phyloP scores from a whole-genome alignment of 2,113 vertebrate genomes.

The Tupaia tana region DNA sequence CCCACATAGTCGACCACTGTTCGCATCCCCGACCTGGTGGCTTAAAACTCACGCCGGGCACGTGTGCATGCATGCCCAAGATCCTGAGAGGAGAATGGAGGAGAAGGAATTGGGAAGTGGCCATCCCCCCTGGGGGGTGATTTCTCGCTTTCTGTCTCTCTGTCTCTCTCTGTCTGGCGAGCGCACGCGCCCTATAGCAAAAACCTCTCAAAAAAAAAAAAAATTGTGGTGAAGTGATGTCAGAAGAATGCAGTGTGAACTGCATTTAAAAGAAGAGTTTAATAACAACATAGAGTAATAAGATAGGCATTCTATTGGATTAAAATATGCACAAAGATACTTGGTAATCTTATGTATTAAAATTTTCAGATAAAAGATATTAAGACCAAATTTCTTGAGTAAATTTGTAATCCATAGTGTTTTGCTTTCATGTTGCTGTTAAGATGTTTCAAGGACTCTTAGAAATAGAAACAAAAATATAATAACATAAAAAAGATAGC shows the following conservation, averaged over 20 bases:
- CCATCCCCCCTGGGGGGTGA: too few species aligned
- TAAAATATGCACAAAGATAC: neutral
- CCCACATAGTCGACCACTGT: too few species aligned
- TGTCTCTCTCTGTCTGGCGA: too few species aligned
- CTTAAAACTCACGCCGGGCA: too few species aligned
- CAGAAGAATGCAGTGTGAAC: neutral
- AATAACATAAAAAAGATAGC: neutral
- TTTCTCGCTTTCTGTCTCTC: too few species aligned
- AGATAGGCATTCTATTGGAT: neutral
- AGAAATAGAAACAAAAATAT: neutral
- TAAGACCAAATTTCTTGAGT: neutral
- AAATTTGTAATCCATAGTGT: neutral
- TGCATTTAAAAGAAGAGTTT: neutral
- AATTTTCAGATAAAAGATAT: slow-evolving; percentile 9
- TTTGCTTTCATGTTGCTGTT: neutral
- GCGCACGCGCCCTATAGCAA: too few species aligned
- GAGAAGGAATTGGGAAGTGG: too few species aligned
- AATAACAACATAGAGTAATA: neutral
- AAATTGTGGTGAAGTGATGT: neutral
- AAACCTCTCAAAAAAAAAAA: too few species aligned
- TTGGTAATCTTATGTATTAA: neutral
- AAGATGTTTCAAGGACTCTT: neutral
- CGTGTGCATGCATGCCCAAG: too few species aligned
- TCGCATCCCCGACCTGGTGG: too few species aligned
- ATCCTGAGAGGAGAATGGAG: too few species aligned